phyloP scores from a whole-genome alignment of 1,140 invertebrate species.

The Streblospio benedicti region DNA sequence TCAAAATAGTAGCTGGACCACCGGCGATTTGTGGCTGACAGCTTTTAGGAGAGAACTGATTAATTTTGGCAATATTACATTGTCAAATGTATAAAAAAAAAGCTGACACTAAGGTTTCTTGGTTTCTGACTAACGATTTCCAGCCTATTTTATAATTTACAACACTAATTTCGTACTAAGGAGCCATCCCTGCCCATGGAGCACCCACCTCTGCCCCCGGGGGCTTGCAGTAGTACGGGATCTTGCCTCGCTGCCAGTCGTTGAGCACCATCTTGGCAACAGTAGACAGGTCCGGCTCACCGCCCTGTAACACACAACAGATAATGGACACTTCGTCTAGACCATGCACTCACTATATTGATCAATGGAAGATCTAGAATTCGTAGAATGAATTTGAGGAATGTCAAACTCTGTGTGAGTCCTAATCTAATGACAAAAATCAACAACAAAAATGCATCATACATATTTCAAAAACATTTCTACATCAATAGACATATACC shows the following conservation, averaged over 20 bases:
- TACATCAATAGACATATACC: no score
- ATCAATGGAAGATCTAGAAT: no score
- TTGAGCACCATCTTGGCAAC: constrained; percentile 93
- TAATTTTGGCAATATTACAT: neutral
- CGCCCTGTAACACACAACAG: constrained; percentile 63
- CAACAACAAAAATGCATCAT: no score
- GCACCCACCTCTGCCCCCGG: constrained; percentile 46
- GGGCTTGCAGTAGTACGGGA: constrained; percentile 87
- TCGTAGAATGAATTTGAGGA: no score
- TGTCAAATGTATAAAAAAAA: neutral
- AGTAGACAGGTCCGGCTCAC: constrained; percentile 82
- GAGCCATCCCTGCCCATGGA: constrained; percentile 8
- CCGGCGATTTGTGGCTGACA: no score
- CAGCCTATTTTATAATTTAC: neutral
- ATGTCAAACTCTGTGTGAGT: no score
- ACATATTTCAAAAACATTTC: no score
- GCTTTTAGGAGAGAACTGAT: neutral
- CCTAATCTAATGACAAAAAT: no score
- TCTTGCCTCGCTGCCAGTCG: constrained; percentile 95
- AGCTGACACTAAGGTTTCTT: neutral
- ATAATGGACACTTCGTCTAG: neutral
- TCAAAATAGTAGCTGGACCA: no score
- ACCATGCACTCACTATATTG: no score
- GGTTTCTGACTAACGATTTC: neutral
- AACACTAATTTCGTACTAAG: neutral